Evolutionary conservation across 2,113 vertebrate genomes (phyloP), one percentile per base, ranked within the genome.

Genomic region (Oryzias woworae): DNA sequence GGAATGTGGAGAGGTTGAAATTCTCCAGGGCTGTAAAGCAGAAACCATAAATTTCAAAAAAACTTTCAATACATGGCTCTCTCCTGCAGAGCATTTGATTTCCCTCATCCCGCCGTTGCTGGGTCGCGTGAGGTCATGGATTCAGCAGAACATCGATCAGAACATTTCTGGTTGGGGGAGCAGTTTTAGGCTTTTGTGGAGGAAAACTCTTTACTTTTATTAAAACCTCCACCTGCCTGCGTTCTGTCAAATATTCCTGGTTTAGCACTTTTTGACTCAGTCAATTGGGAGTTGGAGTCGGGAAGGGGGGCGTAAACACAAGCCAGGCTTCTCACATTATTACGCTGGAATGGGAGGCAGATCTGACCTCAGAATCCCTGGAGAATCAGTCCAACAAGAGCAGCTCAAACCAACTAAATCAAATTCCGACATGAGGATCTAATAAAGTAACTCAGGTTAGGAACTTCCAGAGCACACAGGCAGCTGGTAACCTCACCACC

Each of bases 21-120:
- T 60, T 75, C 28, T 81, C 72, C 84, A 82, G 80, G 48, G 4
- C 71, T 70, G 48, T 14, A 44, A 74, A 71, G 63, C 63, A 53
- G 55, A 23, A 75, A 73, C 61, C 54, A 51, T 83, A 79, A 81
- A 87, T 57, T 67, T 85, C 76, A 85, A 64, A 63, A 53, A 66
- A 75, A 62, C 51, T 58, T 55, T 48, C 69, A 68, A 69, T 64
- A 76, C 76, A 78, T 69, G 54, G 68, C 56, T 63, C 72, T 78
- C 61, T 61, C 65, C 77, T 62, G 70, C 66, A 23, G 56, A 77
- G 65, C 46, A 53, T 67, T 77, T 78, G 66, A 78, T 85, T 73
- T 80, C 43, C 54, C 71, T 69, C 74, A 80, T 82, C 71, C 75
- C 58, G 63, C 54, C 8, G 8, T 64, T 70, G 47, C 18, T 12